These are phyloP conservation scores for Zootermopsis nevadensis DNA, from an alignment of 2,888 invertebrate species.

Conservation along the genomic window DNA sequence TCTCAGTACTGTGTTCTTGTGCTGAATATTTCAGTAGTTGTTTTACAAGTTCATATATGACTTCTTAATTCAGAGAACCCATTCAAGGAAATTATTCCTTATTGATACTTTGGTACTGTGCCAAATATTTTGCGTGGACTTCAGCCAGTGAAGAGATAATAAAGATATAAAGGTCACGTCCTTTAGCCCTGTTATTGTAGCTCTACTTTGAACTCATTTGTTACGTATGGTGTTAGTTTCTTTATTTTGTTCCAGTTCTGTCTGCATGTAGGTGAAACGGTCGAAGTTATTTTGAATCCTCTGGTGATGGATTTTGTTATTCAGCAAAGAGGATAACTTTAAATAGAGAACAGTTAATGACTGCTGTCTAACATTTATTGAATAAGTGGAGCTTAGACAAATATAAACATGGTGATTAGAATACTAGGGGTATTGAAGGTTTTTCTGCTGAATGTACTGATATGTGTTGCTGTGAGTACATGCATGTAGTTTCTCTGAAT, in stretches of 20 bases:
- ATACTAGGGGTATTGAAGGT: not conserved
- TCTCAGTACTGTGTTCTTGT: too few species aligned
- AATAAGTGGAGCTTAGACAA: not conserved
- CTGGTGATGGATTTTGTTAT: not conserved
- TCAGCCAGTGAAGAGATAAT: not conserved
- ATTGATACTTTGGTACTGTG: not conserved
- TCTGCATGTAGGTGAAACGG: not conserved
- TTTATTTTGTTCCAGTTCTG: not conserved
- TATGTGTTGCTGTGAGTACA: not conserved
- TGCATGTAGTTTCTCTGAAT: too few species aligned
- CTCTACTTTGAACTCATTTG: not conserved
- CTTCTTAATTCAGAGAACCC: too few species aligned
- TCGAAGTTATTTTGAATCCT: not conserved
- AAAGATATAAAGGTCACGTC: constrained; percentile 19
- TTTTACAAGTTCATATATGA: not conserved
- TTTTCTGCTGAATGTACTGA: not conserved
- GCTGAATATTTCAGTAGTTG: not conserved
- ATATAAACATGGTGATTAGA: not conserved
- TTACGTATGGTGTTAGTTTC: not conserved
- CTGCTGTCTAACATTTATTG: not conserved
- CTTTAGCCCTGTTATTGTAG: not conserved
- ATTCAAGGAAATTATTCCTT: not conserved
- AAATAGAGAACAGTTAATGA: not conserved
- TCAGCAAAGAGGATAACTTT: not conserved
- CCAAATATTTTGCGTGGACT: constrained; percentile 25